These are phyloP conservation scores for Apoda limacodes DNA, from an alignment of 2,888 invertebrate genomes.

Conservation along the genomic window DNA sequence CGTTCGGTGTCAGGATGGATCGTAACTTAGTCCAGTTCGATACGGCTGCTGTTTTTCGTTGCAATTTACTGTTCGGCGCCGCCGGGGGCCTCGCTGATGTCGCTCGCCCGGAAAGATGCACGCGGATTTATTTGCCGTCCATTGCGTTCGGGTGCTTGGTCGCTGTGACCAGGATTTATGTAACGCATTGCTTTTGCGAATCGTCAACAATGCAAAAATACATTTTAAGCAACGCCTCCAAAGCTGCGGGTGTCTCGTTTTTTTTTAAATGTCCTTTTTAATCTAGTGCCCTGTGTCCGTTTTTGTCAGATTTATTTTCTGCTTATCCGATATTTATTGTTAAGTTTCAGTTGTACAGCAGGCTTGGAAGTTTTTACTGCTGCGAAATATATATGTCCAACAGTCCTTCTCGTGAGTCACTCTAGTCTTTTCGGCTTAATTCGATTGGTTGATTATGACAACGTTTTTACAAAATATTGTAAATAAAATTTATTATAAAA, in stretches of 20 bases:
- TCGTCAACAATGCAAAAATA: slow-evolving; percentile 57
- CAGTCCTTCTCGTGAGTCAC: too few relatives aligned
- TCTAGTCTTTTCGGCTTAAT: too few relatives aligned
- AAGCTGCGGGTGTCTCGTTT: slow-evolving; percentile 45
- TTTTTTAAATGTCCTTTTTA: slow-evolving; percentile 47
- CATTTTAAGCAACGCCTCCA: slow-evolving; percentile 52
- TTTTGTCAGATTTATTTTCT: slow-evolving; percentile 37
- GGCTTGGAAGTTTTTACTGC: background rate
- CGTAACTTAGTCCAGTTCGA: slow-evolving; percentile 58
- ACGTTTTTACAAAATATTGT: too few relatives aligned
- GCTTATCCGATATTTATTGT: slow-evolving; percentile 22
- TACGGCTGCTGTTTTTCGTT: slow-evolving; percentile 59
- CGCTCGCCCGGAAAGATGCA: slow-evolving; percentile 45
- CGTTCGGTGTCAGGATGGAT: slow-evolving; percentile 47
- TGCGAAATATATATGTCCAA: too few relatives aligned
- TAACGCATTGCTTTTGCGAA: slow-evolving; percentile 40
- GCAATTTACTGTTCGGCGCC: slow-evolving; percentile 54
- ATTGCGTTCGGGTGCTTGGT: slow-evolving; percentile 54
- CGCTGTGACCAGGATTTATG: slow-evolving; percentile 58
- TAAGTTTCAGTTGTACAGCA: slow-evolving; percentile 2
- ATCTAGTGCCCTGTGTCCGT: slow-evolving; percentile 32
- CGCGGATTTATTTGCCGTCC: slow-evolving; percentile 47
- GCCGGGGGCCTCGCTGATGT: slow-evolving; percentile 44
- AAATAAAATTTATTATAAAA: too few relatives aligned
- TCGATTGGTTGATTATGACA: too few relatives aligned